phyloP scores from a whole-genome alignment of 2,888 invertebrate species.

The Eupithecia exiguata region DNA sequence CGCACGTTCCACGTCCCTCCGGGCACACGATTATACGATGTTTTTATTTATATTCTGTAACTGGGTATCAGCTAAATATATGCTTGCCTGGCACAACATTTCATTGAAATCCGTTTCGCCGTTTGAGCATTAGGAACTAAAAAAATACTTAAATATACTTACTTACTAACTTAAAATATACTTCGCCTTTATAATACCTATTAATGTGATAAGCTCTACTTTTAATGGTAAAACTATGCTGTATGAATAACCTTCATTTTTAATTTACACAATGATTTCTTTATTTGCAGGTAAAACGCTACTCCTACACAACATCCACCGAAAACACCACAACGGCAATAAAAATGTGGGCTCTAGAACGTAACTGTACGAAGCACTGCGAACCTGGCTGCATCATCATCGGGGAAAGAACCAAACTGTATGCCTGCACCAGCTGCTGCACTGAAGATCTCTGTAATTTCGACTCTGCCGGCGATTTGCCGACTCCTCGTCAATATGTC shows the following conservation, averaged over 20 bases:
- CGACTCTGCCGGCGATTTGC: slow-evolving; percentile 81
- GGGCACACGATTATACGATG: too few species aligned
- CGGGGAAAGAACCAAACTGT: slow-evolving; percentile 93
- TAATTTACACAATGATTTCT: not conserved
- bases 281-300: slow-evolving; percentile 87
- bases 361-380: slow-evolving; percentile 92
- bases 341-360: slow-evolving; percentile 92
- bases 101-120: too few species aligned
- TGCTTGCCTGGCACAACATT: too few species aligned
- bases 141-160: too few species aligned
- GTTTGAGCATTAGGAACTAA: too few species aligned
- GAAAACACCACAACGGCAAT: slow-evolving; percentile 89
- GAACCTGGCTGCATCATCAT: slow-evolving; percentile 95
- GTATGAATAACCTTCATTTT: not conserved
- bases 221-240: too few species aligned
- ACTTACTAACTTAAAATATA: too few species aligned
- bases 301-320: slow-evolving; percentile 92
- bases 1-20: too few species aligned
- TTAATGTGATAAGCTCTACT: too few species aligned
- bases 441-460: slow-evolving; percentile 90
- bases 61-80: too few species aligned
- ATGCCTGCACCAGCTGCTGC: slow-evolving; percentile 94
- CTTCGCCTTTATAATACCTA: too few species aligned
- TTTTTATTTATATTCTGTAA: too few species aligned
- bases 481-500: slow-evolving; percentile 7